A percentile compares a stretch with the other conserved stretches of the same genome.
phyloP scores from a whole-genome alignment of 2,797 vertebrate genomes.

The Chanos chanos region DNA sequence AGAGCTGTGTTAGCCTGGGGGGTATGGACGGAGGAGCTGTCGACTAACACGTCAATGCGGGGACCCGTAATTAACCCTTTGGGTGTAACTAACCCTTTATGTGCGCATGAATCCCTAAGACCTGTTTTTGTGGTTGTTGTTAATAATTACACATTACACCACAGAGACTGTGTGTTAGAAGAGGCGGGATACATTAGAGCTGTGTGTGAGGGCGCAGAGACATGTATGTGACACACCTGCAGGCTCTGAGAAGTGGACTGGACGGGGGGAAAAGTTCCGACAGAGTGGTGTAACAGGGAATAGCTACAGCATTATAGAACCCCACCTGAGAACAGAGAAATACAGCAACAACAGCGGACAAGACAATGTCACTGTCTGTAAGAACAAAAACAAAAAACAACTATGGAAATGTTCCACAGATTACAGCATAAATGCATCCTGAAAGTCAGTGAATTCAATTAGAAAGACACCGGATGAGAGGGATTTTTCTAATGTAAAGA shows the following conservation, averaged over 20 bases:
- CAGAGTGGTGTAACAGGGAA: conserved; percentile 93
- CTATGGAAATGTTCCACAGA: too few species aligned
- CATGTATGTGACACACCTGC: conserved; percentile 76
- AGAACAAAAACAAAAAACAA: neutral
- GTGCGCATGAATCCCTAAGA: too few species aligned
- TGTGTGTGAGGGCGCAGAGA: neutral
- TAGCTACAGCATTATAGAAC: conserved; percentile 95
- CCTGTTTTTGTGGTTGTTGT: too few species aligned
- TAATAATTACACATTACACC: neutral
- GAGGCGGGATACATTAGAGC: neutral
- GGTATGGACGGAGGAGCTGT: conserved; percentile 27
- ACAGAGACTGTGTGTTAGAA: too few species aligned
- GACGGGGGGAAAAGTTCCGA: conserved; percentile 89
- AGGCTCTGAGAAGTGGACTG: conserved; percentile 82
- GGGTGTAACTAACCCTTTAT: too few species aligned
- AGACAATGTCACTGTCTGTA: neutral
- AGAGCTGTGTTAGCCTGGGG: conserved; percentile 25
- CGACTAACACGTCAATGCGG: conserved; percentile 32
- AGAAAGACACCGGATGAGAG: too few species aligned
- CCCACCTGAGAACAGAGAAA: conserved; percentile 76
- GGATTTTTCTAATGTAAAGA: too few species aligned
- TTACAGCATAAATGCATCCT: too few species aligned
- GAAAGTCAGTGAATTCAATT: too few species aligned
- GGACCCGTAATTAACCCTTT: too few species aligned
- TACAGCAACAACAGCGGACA: neutral